A percentile compares a stretch with the other conserved stretches of the same genome.
phyloP scores from a whole-genome alignment of 2,888 invertebrate species.

The Phengaris alcon region DNA sequence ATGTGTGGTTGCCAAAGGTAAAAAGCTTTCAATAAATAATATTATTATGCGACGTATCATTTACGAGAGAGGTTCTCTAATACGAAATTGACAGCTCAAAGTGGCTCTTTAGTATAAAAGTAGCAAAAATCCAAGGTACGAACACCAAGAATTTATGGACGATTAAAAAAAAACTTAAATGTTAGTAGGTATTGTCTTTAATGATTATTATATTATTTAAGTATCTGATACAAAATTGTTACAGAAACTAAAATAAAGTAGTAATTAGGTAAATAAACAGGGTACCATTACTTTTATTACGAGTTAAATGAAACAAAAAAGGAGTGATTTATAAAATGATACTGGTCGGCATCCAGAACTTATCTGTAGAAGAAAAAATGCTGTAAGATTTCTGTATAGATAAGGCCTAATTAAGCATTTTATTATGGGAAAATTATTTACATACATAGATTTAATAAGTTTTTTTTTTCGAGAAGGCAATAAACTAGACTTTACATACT shows the following conservation, averaged over 20 bases:
- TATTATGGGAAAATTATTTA: not conserved
- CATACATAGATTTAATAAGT: not conserved
- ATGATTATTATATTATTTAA: no score
- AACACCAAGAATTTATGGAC: not conserved
- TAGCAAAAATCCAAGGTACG: no score
- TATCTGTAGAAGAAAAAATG: not conserved
- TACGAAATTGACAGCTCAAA: not conserved
- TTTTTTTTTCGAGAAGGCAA: not conserved
- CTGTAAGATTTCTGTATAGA: not conserved
- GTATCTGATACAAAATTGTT: not conserved
- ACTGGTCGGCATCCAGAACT: not conserved
- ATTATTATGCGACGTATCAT: slow-evolving; percentile 1
- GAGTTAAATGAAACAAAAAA: not conserved
- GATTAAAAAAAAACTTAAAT: not conserved
- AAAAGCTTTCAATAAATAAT: slow-evolving; percentile 23
- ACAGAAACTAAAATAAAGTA: not conserved
- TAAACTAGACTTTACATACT: not conserved
- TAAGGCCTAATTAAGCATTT: not conserved
- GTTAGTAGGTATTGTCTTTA: no score
- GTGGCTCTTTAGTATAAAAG: not conserved
- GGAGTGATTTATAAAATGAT: not conserved
- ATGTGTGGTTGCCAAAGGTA: not conserved
- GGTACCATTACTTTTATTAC: not conserved
- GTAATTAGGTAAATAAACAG: not conserved
- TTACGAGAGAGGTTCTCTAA: slow-evolving; percentile 1